phyloP scores from a whole-genome alignment of 2,888 invertebrate genomes.

The Strigamia crassipes region DNA sequence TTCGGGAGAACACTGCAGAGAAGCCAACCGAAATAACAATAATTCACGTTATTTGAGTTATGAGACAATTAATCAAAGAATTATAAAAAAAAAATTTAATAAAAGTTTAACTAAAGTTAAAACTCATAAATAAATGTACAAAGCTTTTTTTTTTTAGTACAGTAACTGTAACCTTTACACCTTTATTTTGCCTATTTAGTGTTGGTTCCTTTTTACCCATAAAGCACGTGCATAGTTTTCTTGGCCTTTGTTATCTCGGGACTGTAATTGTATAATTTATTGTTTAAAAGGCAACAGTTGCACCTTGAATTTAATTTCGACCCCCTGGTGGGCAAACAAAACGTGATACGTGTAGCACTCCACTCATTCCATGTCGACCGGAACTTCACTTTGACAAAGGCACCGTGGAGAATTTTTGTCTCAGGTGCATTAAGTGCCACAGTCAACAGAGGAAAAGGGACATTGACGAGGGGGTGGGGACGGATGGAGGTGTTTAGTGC shows the following conservation, averaged over 20 bases:
- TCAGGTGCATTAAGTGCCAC: constrained; percentile 24
- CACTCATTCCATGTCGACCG: constrained; percentile 33
- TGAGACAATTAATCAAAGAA: too few relatives aligned
- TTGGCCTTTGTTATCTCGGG: not conserved
- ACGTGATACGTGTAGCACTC: not conserved
- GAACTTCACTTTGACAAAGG: constrained; percentile 34
- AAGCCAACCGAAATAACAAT: too few relatives aligned
- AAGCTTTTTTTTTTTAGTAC: too few relatives aligned
- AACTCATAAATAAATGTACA: too few relatives aligned
- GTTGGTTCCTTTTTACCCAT: too few relatives aligned
- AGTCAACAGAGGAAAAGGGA: constrained; percentile 19
- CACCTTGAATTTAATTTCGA: constrained; percentile 4
- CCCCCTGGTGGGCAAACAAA: constrained; percentile 25
- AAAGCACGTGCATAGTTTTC: not conserved
- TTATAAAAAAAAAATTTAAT: too few relatives aligned
- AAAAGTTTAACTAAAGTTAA: too few relatives aligned
- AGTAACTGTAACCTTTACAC: too few relatives aligned
- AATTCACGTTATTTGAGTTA: too few relatives aligned
- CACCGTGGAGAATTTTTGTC: constrained; percentile 31
- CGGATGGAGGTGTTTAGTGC: not conserved
- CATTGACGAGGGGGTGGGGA: not conserved
- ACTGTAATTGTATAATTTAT: constrained; percentile 1
- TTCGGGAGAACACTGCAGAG: too few relatives aligned
- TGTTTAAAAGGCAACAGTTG: constrained; percentile 19
- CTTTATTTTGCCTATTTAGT: too few relatives aligned